Conservation (phyloP, 30 jellyfish, hydroid and myxozoan genomes). For the Hydractinia echinata region DNA sequence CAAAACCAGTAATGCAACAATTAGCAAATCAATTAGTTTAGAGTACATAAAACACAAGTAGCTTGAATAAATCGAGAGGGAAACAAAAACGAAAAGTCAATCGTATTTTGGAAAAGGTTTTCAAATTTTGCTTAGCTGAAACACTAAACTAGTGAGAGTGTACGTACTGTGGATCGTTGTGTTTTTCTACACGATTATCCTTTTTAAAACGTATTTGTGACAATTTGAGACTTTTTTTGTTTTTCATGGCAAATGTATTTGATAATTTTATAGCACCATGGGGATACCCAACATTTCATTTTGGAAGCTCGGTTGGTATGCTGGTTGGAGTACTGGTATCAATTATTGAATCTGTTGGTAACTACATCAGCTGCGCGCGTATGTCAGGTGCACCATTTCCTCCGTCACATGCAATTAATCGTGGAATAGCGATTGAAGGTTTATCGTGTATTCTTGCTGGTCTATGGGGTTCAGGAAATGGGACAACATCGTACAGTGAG, state of each 20-base stretch:
- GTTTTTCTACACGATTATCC: too few species aligned
- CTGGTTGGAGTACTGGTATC: constrained; percentile 80
- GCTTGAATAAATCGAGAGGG: too few species aligned
- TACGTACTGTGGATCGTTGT: too few species aligned
- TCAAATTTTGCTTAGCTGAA: too few species aligned
- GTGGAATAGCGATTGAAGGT: constrained; percentile 91
- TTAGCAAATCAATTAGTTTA: too few species aligned
- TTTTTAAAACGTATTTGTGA: too few species aligned
- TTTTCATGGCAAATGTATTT: not conserved
- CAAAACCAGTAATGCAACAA: too few species aligned
- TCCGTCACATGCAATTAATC: constrained; percentile 73
- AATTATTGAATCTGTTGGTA: constrained; percentile 84
- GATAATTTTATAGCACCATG: constrained; percentile 60
- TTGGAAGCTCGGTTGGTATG: constrained; percentile 83
- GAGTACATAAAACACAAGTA: too few species aligned
- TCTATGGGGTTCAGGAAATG: constrained; percentile 35
- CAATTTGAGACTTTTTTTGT: too few species aligned
- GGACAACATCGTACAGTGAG: constrained; percentile 41
- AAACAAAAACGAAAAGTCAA: too few species aligned
- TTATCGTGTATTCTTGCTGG: constrained; percentile 26
- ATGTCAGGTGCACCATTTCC: constrained; percentile 85
- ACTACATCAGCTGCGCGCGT: constrained; percentile 90
- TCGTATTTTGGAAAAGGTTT: too few species aligned
- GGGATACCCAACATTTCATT: constrained; percentile 85
- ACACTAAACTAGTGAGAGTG: too few species aligned